Conservation (phyloP, 2,113 vertebrate species). For the Rhea pennata region DNA sequence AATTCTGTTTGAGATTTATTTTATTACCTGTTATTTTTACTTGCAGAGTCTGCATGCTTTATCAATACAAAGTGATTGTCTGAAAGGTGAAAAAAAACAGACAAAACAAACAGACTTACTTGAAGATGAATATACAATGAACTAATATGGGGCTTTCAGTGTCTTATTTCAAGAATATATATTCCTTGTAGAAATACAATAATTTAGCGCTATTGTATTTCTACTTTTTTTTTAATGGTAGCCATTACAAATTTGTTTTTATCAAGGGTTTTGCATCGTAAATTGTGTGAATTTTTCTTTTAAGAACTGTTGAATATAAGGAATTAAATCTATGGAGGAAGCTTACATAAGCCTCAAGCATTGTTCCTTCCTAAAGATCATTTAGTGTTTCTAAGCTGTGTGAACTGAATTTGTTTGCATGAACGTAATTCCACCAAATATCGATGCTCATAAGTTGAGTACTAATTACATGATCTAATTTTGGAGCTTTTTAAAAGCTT, state of each 20-base stretch:
- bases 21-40: not conserved
- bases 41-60: not conserved
- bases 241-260: not conserved
- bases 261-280: not conserved
- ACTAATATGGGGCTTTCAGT: not conserved
- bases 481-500: not conserved
- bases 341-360: not conserved
- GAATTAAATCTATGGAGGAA: conserved; percentile 3
- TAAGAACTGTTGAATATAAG: not conserved
- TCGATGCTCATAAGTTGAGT: conserved; percentile 27
- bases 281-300: conserved; percentile 22
- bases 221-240: not conserved
- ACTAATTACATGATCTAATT: conserved; percentile 62
- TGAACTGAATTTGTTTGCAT: conserved; percentile 62
- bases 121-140: not conserved
- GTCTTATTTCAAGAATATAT: not conserved
- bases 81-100: not conserved
- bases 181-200: not conserved
- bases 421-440: conserved; percentile 63
- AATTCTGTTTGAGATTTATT: not conserved
- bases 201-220: not conserved
- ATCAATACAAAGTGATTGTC: not conserved
- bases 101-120: not conserved
- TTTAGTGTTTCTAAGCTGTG: conserved; percentile 29
- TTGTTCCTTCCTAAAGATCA: conserved; percentile 35